Conservation (phyloP, 2,113 vertebrate species). For the Chelonoidis abingdonii region DNA sequence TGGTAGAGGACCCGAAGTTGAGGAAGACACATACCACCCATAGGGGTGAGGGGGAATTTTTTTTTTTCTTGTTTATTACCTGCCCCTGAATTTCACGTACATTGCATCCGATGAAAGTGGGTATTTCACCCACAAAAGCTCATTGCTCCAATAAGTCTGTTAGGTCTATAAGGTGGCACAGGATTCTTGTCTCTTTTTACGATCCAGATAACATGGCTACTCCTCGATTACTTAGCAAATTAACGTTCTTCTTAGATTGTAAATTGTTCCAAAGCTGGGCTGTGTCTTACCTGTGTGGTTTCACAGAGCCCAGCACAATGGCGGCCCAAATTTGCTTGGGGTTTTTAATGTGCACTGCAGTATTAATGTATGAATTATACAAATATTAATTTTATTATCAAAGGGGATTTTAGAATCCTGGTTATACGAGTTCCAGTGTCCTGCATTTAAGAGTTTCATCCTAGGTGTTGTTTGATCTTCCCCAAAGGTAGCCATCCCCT, state of each 20-base stretch:
- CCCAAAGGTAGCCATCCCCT: not conserved
- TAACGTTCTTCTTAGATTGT: not conserved
- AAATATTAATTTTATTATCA: not conserved
- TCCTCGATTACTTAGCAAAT: not conserved
- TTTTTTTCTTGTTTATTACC: too few species aligned
- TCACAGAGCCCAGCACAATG: not conserved
- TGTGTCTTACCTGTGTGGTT: not conserved
- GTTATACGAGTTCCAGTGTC: not conserved
- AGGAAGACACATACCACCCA: too few species aligned
- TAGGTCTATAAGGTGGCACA: too few species aligned
- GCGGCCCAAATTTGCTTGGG: not conserved
- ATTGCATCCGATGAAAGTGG: too few species aligned
- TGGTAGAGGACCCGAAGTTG: too few species aligned
- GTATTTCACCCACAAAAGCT: too few species aligned
- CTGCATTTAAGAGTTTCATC: not conserved
- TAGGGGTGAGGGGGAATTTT: too few species aligned
- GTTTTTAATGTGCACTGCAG: too few species aligned
- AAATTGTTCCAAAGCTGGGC: not conserved
- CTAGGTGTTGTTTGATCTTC: not conserved
- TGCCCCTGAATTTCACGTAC: too few species aligned
- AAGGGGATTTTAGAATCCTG: not conserved
- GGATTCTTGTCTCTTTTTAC: not conserved
- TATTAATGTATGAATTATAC: not conserved
- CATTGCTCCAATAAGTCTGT: too few species aligned
- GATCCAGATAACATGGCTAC: too few species aligned